Conservation (phyloP, 1,140 invertebrate genomes). For the Drosophila subpulchrella region DNA sequence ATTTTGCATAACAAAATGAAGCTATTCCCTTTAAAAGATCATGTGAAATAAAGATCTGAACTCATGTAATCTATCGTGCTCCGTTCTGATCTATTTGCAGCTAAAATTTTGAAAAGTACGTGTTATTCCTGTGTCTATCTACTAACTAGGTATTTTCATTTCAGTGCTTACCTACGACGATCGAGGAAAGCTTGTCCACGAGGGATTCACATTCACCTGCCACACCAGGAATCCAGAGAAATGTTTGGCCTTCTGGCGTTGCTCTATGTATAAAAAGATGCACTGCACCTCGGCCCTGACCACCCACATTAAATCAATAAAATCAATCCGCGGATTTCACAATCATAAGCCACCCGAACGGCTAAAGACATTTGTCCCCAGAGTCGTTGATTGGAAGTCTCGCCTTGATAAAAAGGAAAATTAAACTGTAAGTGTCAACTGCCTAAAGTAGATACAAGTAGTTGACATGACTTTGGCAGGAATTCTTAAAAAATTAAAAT, state of each 20-base stretch:
- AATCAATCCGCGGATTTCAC: slow-evolving; percentile 38
- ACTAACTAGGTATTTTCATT: slow-evolving; percentile 11
- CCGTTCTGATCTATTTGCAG: slow-evolving; percentile 2
- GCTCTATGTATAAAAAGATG: slow-evolving; percentile 55
- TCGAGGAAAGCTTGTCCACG: slow-evolving; percentile 69
- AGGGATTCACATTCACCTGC: slow-evolving; percentile 51
- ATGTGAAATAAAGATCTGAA: slow-evolving; percentile 55
- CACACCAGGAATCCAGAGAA: slow-evolving; percentile 44
- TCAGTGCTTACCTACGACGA: slow-evolving; percentile 64
- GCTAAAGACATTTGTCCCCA: slow-evolving; percentile 60
- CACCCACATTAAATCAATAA: slow-evolving; percentile 57
- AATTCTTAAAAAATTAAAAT: no score
- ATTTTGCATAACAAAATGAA: neutral
- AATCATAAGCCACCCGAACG: slow-evolving; percentile 58
- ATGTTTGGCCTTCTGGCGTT: slow-evolving; percentile 67
- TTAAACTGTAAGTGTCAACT: neutral
- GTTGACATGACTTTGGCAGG: no score
- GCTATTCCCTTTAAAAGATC: neutral
- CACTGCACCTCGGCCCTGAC: slow-evolving; percentile 53
- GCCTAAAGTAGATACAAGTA: no score
- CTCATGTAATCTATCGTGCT: slow-evolving; percentile 7
- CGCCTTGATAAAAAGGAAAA: no score
- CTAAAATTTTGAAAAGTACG: slow-evolving; percentile 21
- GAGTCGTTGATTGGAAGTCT: slow-evolving; percentile 18
- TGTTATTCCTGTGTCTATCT: neutral